Evolutionary conservation across 2,797 vertebrate genomes (phyloP).

Genomic region (Huso huso): DNA sequence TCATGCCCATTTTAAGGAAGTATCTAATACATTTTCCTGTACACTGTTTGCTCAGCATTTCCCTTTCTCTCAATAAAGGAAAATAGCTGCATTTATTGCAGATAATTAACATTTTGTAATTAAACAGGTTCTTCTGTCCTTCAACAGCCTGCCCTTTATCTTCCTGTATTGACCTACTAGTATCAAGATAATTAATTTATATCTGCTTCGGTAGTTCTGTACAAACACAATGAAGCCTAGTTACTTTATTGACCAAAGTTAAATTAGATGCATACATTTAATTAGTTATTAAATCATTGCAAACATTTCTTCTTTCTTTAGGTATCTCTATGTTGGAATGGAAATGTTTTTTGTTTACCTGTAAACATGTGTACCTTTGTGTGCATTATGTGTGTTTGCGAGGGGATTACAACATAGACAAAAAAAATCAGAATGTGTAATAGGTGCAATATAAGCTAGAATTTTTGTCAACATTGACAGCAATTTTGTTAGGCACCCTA

Average conservation of each 20-base stretch:
- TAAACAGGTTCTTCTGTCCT: conserved; percentile 30
- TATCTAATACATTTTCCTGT: conserved; percentile 1
- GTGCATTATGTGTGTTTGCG: no score
- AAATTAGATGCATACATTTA: conserved; percentile 27
- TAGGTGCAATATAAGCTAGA: no score
- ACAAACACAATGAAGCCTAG: conserved; percentile 34
- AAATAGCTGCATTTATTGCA: conserved; percentile 10
- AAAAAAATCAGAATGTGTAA: no score
- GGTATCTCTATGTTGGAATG: background rate
- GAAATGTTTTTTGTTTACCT: no score
- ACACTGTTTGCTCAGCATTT: no score
- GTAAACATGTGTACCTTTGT: no score
- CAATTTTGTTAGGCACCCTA: no score
- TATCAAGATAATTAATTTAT: conserved; percentile 24
- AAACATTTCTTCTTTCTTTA: conserved; percentile 12
- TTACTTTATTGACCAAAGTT: conserved; percentile 28
- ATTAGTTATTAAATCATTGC: conserved; percentile 25
- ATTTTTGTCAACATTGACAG: no score
- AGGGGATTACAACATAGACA: no score
- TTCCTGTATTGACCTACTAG: conserved; percentile 24
- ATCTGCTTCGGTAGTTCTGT: conserved; percentile 31
- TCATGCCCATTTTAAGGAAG: background rate
- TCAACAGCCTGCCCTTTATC: conserved; percentile 27
- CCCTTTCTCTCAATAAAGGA: background rate
- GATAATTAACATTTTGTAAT: conserved; percentile 37